A percentile compares a stretch with the other conserved stretches of the same genome.
phyloP scores from a whole-genome alignment of 2,888 invertebrate species.

The Cephus pulcher region DNA sequence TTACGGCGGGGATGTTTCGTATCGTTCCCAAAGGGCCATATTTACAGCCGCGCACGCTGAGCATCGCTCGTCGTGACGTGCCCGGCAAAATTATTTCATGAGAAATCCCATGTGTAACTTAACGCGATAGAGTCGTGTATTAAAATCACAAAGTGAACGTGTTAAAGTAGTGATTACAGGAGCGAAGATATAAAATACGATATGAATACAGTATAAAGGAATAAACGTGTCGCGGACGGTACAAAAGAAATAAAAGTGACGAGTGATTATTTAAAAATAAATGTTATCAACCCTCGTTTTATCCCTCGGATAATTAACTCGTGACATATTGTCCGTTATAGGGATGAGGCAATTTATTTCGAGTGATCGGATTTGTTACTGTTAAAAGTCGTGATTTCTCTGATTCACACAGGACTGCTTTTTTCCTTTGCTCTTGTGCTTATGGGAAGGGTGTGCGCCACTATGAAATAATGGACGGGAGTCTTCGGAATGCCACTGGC shows the following conservation, averaged over 20 bases:
- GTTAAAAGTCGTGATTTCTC: not conserved
- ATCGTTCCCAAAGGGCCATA: constrained; percentile 25
- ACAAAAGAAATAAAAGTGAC: not conserved
- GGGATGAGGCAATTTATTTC: not conserved
- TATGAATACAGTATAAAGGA: not conserved
- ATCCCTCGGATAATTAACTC: not conserved
- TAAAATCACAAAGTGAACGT: not conserved
- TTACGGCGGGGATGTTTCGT: constrained; percentile 46
- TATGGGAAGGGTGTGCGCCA: not conserved
- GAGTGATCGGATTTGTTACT: not conserved
- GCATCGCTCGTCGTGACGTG: not conserved
- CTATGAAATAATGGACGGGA: not conserved
- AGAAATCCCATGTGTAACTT: not conserved
- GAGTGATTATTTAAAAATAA: not conserved
- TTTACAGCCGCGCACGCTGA: not conserved
- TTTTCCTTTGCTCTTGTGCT: not conserved
- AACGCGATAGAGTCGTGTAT: not conserved
- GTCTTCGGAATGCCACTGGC: not conserved
- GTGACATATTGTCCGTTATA: not conserved
- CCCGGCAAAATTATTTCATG: not conserved
- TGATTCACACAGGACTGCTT: not conserved
- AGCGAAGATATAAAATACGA: not conserved
- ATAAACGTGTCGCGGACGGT: not conserved
- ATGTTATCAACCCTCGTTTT: not conserved
- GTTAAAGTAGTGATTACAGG: not conserved